A percentile compares a stretch with the other conserved stretches of the same genome.
These are phyloP conservation scores for Venturia canescens DNA, from an alignment of 1,140 invertebrate species.

Conservation along the genomic window DNA sequence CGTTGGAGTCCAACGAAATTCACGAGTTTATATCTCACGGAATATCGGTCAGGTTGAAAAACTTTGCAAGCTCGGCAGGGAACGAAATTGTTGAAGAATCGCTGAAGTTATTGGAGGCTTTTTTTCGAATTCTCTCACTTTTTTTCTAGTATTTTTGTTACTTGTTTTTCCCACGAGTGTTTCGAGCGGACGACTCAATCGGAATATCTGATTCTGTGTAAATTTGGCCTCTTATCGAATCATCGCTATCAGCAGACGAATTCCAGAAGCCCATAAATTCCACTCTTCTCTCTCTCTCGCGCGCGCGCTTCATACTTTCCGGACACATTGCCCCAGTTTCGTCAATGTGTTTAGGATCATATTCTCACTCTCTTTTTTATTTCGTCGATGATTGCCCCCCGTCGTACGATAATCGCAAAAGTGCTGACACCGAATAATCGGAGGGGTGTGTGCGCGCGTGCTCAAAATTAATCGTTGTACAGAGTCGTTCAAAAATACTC, in stretches of 20 bases:
- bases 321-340: background rate
- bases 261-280: background rate
- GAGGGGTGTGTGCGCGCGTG: slow-evolving; percentile 55
- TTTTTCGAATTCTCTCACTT: too few species aligned
- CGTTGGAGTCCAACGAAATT: too few species aligned
- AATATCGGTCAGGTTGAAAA: too few species aligned
- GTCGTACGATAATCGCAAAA: background rate
- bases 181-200: too few species aligned
- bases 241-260: too few species aligned
- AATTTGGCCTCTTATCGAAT: background rate
- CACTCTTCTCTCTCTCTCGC: background rate
- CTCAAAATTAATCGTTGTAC: background rate
- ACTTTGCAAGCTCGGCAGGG: too few species aligned
- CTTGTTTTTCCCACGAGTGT: too few species aligned
- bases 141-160: too few species aligned
- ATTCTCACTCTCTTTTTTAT: background rate
- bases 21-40: too few species aligned
- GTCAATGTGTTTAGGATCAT: background rate
- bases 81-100: too few species aligned
- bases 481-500: background rate
- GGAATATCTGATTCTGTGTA: background rate
- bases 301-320: background rate
- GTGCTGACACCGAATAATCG: background rate
- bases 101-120: too few species aligned
- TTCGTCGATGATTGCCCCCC: background rate